These are phyloP conservation scores for Laodelphax striatellus DNA, from an alignment of 1,140 invertebrate genomes.

Conservation along the genomic window DNA sequence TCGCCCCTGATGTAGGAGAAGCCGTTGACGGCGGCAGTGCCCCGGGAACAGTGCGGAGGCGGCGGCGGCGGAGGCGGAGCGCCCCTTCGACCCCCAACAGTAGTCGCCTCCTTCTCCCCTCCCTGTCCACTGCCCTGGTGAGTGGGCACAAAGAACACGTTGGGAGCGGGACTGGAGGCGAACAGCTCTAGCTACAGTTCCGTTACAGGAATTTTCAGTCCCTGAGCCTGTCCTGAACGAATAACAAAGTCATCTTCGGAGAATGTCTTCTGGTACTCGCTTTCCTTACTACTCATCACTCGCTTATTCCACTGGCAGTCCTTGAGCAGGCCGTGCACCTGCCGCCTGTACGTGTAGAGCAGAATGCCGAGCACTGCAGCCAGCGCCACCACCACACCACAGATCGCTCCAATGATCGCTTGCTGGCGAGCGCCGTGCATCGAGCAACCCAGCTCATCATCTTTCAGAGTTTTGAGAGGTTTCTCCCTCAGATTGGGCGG, in stretches of 20 bases:
- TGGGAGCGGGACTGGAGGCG: slow-evolving; percentile 51
- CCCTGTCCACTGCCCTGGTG: slow-evolving; percentile 28
- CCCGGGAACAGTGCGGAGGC: slow-evolving; percentile 32
- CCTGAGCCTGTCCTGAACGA: slow-evolving; percentile 42
- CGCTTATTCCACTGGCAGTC: slow-evolving; percentile 73
- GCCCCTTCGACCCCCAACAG: slow-evolving; percentile 36
- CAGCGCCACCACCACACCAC: slow-evolving; percentile 52
- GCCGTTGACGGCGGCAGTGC: slow-evolving; percentile 55
- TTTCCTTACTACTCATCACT: slow-evolving; percentile 62
- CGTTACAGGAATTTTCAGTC: slow-evolving; percentile 64
- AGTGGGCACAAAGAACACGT: slow-evolving; percentile 48
- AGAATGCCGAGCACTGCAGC: slow-evolving; percentile 55
- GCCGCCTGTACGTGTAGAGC: slow-evolving; percentile 60
- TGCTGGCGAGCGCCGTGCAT: slow-evolving; percentile 61
- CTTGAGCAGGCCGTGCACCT: slow-evolving; percentile 63
- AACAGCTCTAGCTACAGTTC: slow-evolving; percentile 85
- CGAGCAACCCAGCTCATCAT: slow-evolving; percentile 68
- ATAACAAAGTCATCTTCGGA: slow-evolving; percentile 54
- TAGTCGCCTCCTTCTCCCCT: slow-evolving; percentile 37
- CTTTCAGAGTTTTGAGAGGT: slow-evolving; percentile 49
- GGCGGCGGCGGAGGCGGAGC: slow-evolving; percentile 25
- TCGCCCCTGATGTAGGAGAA: slow-evolving; percentile 63
- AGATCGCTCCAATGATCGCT: slow-evolving; percentile 59
- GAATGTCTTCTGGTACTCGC: slow-evolving; percentile 79
- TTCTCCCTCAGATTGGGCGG: slow-evolving; percentile 57